Evolutionary conservation across 2,888 invertebrate genomes (phyloP).

Genomic region (Tipula lateralis): DNA sequence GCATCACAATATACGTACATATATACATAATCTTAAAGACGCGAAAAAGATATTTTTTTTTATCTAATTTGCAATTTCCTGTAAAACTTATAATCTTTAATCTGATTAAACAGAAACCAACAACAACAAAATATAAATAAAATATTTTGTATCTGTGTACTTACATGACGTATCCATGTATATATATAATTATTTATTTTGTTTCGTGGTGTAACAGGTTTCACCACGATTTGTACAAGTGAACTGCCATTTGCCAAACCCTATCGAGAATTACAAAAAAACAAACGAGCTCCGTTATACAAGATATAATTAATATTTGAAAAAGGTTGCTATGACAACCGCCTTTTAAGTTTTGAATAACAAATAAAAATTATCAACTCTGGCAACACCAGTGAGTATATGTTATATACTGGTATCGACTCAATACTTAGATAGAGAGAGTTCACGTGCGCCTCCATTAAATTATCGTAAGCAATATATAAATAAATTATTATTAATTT

Average conservation of each 20-base stretch:
- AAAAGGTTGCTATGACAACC: not conserved
- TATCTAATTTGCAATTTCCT: constrained; percentile 11
- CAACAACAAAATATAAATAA: not conserved
- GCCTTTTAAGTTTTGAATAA: too few species aligned
- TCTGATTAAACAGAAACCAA: constrained; percentile 11
- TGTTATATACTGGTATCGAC: not conserved
- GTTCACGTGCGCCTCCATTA: not conserved
- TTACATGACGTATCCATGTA: not conserved
- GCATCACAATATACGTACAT: not conserved
- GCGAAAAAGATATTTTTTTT: not conserved
- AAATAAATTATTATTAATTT: not conserved
- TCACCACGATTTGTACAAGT: not conserved
- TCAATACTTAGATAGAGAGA: not conserved
- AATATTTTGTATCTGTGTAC: not conserved
- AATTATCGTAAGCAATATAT: not conserved
- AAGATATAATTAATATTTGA: not conserved
- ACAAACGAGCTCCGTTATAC: not conserved
- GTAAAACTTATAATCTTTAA: constrained; percentile 5
- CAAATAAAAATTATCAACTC: not conserved
- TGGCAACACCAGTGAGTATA: not conserved
- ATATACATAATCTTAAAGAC: not conserved
- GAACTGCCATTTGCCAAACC: not conserved
- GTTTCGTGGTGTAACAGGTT: not conserved
- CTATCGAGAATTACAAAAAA: too few species aligned
- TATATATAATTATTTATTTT: not conserved